Evolutionary conservation across 1,140 invertebrate genomes (phyloP), one percentile per base, ranked within the genome.

Genomic region (Pararge aegeria): DNA sequence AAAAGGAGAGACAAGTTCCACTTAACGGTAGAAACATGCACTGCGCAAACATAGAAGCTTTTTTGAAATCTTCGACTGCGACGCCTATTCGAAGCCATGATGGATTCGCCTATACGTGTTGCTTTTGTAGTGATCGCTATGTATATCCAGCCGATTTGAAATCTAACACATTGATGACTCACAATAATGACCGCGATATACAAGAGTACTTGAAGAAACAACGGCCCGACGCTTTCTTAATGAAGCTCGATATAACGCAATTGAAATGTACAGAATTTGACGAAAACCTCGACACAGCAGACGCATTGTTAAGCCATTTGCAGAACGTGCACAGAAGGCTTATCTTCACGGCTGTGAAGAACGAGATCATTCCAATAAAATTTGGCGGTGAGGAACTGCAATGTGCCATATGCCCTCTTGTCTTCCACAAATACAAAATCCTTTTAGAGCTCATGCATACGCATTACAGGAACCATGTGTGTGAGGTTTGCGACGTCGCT

Each of bases 401-500:
- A 9, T 79, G 76, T 49, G 71, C 46, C 16, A 57, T 75, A 27
- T 79, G 76, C 15, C 21, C 42, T 15, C 70, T 73, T 1, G 57
- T 62, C 1, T 80, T 68, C 21, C 65, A 75, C 10, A 80, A 75
- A 34, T 83, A 83, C 13, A 78, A 81, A 38, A 58, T 70, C 4
- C 34, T 85, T 0, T 51, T 69, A n/a, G 73, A 83, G 10, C 84
- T 85, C 38, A 83, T 86, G 79, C 80, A 86, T 42, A 50, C 56
- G 0, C 83, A 86, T 50, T 83, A 68, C 27, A 71, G 69, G n/a
- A 83, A 82, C 55, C 78, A 70, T 49, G 60, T 80, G 18, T 86
- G 83, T 16, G 70, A 76, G 5, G 56, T 60, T 5, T 86, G 83
- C 38, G 70, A 73, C 6, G 62, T 73, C 0, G 80, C 75, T 0